Percentiles rank a stretch among this genome's conserved stretches.
Conservation (phyloP, 2,113 vertebrate genomes). For the Caloenas nicobarica region DNA sequence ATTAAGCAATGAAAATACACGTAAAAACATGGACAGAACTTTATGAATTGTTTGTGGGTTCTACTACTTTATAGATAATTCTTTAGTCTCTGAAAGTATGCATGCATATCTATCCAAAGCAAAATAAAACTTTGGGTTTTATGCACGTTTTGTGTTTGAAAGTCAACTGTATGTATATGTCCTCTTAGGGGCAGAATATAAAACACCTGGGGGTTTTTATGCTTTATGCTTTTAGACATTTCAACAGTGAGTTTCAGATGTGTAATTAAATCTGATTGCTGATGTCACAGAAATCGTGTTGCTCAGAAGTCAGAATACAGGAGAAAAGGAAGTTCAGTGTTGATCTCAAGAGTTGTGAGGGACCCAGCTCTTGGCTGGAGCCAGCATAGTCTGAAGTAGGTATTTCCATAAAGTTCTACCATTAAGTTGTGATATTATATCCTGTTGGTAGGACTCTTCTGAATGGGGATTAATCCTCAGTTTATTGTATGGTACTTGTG, state of each 20-base stretch:
- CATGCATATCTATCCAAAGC: rapidly evolving
- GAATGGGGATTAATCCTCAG: background rate
- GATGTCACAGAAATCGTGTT: background rate
- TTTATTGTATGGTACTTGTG: background rate
- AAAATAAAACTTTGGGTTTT: rapidly evolving
- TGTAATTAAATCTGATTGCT: background rate
- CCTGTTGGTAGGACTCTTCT: background rate
- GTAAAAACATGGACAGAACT: rapidly evolving
- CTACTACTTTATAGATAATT: background rate
- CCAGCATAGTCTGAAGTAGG: background rate
- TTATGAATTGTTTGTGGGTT: background rate
- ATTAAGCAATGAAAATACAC: rapidly evolving
- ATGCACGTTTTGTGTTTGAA: background rate
- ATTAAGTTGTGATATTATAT: no score
- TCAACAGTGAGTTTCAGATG: background rate
- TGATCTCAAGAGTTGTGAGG: background rate
- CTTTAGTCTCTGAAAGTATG: background rate
- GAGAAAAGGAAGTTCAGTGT: background rate
- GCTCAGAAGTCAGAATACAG: background rate
- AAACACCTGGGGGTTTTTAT: no score
- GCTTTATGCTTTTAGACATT: background rate
- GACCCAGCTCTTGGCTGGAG: background rate
- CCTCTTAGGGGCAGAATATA: no score
- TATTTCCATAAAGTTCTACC: background rate
- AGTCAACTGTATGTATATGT: background rate